Conservation (phyloP, 2,797 vertebrate genomes). For the Microctenopoma lineatum region DNA sequence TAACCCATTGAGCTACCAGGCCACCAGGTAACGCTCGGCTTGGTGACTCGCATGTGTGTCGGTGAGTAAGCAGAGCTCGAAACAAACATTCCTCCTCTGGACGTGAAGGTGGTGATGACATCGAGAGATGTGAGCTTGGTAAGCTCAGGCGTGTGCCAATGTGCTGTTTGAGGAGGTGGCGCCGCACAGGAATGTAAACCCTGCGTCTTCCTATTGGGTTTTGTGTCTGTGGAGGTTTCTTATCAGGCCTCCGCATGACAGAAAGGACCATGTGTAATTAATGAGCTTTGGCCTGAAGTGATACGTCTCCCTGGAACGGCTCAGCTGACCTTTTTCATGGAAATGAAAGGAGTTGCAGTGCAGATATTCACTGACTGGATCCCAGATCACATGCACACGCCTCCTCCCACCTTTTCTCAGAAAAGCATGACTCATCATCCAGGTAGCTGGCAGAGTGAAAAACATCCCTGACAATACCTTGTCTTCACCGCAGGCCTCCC, state of each 20-base stretch:
- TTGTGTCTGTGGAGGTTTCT: neutral
- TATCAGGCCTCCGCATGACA: slow-evolving; percentile 1
- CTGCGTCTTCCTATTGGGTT: slow-evolving; percentile 5
- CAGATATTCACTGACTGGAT: neutral
- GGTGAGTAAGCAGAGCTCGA: slow-evolving; percentile 27
- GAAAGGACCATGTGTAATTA: slow-evolving; percentile 15
- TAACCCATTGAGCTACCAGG: too few species aligned
- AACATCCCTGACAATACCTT: neutral
- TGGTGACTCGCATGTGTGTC: slow-evolving; percentile 23
- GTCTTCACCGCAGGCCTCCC: neutral
- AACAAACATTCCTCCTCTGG: slow-evolving; percentile 67
- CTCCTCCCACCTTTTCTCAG: neutral
- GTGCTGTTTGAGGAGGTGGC: slow-evolving; percentile 3
- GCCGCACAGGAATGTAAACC: slow-evolving; percentile 10
- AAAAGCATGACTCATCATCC: slow-evolving; percentile 17
- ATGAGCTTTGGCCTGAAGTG: slow-evolving; percentile 13
- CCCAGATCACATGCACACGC: neutral
- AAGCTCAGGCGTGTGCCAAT: neutral
- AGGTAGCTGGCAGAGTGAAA: neutral
- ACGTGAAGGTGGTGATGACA: slow-evolving; percentile 38
- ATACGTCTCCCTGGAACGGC: slow-evolving; percentile 24
- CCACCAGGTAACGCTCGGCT: slow-evolving; percentile 68
- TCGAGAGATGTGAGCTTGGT: slow-evolving; percentile 5
- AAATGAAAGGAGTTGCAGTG: slow-evolving; percentile 11
- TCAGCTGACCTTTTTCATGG: slow-evolving; percentile 19